Percentiles rank a stretch among this genome's conserved stretches.
phyloP scores from a whole-genome alignment of 92 coral and sea anemone species.

The Phenganax subtilis region DNA sequence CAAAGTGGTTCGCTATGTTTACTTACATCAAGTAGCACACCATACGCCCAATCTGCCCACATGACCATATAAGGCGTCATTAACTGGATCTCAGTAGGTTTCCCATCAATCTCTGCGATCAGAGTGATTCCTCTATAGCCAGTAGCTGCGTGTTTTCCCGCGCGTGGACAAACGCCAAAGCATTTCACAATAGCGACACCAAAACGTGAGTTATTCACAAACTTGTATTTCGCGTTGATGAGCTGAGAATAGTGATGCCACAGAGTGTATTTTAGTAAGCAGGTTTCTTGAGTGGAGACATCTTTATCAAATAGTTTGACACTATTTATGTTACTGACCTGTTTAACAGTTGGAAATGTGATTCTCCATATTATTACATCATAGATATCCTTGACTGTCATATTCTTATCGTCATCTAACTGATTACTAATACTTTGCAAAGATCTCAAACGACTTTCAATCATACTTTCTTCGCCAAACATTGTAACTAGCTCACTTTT shows the following conservation, averaged over 20 bases:
- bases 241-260: background rate
- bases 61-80: constrained; percentile 40
- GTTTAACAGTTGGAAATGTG: constrained; percentile 25
- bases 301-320: background rate
- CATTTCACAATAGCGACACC: constrained; percentile 31
- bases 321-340: constrained; percentile 10
- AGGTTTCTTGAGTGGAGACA: background rate
- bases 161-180: constrained; percentile 35
- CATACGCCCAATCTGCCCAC: constrained; percentile 39
- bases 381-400: constrained; percentile 29
- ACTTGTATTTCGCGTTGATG: background rate
- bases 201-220: constrained; percentile 16
- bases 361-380: constrained; percentile 32
- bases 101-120: constrained; percentile 35
- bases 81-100: constrained; percentile 25
- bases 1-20: background rate
- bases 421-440: constrained; percentile 24
- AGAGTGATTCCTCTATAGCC: constrained; percentile 37
- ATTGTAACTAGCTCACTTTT: constrained; percentile 15
- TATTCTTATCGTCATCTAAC: constrained; percentile 15
- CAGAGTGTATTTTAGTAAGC: background rate
- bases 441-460: constrained; percentile 33
- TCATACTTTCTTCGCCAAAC: constrained; percentile 28
- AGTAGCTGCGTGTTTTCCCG: constrained; percentile 11
- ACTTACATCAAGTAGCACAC: constrained; percentile 26